Percentiles rank a stretch among this genome's conserved stretches.
These are phyloP conservation scores for Melopsittacus undulatus DNA, from an alignment of 2,797 vertebrate genomes.

Conservation along the genomic window DNA sequence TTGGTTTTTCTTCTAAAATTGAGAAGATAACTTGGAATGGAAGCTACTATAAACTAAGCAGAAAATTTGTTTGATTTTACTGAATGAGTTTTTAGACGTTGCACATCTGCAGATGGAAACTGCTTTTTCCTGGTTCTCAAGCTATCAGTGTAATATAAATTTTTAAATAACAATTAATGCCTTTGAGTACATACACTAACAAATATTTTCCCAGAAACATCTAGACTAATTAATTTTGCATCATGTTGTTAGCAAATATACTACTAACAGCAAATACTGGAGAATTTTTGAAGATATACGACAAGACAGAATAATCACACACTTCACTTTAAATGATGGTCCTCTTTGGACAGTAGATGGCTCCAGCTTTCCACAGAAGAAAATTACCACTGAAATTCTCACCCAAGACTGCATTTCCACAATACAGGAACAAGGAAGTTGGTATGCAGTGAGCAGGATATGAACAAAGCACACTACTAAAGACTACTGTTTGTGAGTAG, in stretches of 20 bases:
- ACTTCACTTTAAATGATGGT: neutral
- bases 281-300: neutral
- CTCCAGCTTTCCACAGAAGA: slow-evolving; percentile 70
- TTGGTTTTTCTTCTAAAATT: neutral
- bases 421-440: neutral
- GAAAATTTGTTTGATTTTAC: neutral
- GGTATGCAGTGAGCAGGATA: neutral
- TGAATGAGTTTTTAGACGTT: neutral
- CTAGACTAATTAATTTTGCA: neutral
- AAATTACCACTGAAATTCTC: neutral
- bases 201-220: neutral
- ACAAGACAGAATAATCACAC: neutral
- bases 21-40: neutral
- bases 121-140: neutral
- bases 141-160: neutral
- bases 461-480: neutral
- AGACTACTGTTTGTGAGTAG: neutral
- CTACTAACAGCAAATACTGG: neutral
- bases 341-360: slow-evolving; percentile 72
- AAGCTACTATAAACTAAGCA: neutral
- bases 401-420: neutral
- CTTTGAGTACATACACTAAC: neutral
- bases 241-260: neutral
- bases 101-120: neutral
- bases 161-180: neutral